Conservation (phyloP, 2,113 vertebrate species). For the Acanthochromis polyacanthus region DNA sequence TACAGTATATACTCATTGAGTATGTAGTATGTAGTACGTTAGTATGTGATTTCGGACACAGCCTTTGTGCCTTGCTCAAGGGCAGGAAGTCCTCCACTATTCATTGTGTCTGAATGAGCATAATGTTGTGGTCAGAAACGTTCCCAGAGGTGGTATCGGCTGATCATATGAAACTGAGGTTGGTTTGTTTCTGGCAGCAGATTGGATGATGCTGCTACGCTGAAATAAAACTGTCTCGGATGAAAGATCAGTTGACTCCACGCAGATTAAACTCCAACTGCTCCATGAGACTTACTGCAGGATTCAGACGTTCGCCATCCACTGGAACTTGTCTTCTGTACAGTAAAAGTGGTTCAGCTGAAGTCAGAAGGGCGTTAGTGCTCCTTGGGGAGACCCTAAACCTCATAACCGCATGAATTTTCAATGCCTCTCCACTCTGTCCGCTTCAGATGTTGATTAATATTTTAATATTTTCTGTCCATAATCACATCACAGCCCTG, state of each 20-base stretch:
- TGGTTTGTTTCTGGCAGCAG: too few species aligned
- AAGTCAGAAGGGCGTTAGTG: constrained; percentile 6
- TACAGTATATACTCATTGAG: too few species aligned
- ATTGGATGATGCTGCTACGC: too few species aligned
- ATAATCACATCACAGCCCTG: constrained; percentile 29
- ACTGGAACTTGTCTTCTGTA: neutral
- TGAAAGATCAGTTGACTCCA: too few species aligned
- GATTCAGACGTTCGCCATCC: neutral
- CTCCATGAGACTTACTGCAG: neutral
- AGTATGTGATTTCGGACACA: too few species aligned
- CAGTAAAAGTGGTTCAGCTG: constrained; percentile 23
- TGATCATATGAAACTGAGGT: too few species aligned
- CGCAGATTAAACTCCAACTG: neutral
- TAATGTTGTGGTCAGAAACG: too few species aligned
- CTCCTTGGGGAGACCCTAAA: constrained; percentile 35
- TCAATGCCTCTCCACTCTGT: constrained; percentile 40
- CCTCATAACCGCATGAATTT: constrained; percentile 47
- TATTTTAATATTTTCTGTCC: constrained; percentile 60
- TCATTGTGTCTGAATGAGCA: too few species aligned
- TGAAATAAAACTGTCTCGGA: neutral
- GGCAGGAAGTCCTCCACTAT: too few species aligned
- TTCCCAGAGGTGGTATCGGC: too few species aligned
- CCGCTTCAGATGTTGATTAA: constrained; percentile 57
- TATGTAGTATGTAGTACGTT: too few species aligned
- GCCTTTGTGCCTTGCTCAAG: too few species aligned